Conservation (phyloP, 2,888 invertebrate species). For the Rotaria socialis region DNA sequence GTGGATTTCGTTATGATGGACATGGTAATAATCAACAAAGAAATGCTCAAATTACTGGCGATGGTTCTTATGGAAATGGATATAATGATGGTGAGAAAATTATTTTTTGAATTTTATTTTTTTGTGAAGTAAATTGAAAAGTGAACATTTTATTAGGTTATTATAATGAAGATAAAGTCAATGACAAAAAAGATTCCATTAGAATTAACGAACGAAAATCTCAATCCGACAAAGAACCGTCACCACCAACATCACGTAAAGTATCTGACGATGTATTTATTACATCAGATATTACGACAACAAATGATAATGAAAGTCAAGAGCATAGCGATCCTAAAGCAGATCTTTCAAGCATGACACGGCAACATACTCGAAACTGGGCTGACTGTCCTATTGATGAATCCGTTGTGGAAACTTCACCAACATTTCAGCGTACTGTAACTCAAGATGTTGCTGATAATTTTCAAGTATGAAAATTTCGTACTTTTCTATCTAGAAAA, state of each 20-base stretch:
- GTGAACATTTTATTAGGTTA: background rate
- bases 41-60: background rate
- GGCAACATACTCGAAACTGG: constrained; percentile 4
- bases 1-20: background rate
- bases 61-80: background rate
- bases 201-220: background rate
- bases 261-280: constrained; percentile 22
- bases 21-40: background rate
- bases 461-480: background rate
- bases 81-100: background rate
- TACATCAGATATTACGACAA: background rate
- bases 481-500: too few species aligned
- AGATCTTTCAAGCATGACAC: background rate
- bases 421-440: background rate
- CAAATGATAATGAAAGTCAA: background rate
- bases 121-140: too few species aligned
- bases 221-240: background rate
- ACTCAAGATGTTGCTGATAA: background rate
- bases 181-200: background rate
- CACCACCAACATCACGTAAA: background rate
- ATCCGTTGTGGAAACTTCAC: background rate
- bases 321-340: background rate
- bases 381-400: constrained; percentile 9
- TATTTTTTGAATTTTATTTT: too few species aligned
- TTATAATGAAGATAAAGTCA: background rate